Conservation (phyloP, 1,140 invertebrate genomes). For the Mycetomoellerius zeteki region DNA sequence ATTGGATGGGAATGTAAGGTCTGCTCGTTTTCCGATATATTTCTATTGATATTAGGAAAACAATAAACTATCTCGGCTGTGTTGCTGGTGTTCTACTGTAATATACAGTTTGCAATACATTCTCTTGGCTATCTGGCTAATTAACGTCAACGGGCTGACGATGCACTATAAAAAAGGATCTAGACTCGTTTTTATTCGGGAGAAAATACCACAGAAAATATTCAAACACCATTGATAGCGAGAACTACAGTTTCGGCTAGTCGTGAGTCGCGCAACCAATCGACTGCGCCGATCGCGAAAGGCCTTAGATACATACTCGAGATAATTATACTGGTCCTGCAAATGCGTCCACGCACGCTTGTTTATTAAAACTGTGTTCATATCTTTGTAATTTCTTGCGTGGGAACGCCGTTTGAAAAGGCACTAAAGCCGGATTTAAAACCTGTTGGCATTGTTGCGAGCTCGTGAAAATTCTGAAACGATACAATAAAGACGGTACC, state of each 20-base stretch:
- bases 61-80: no score
- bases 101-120: no score
- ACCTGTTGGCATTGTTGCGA: not conserved
- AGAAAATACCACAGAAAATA: constrained; percentile 48
- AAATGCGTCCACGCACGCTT: not conserved
- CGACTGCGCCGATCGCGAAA: not conserved
- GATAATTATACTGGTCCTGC: constrained; percentile 50
- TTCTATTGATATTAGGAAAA: no score
- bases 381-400: constrained; percentile 23
- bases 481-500: not conserved
- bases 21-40: no score
- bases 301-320: constrained; percentile 11
- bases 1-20: no score
- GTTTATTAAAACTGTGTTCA: constrained; percentile 35
- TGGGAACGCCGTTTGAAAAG: not conserved
- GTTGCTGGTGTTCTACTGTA: no score
- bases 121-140: no score
- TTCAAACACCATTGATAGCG: constrained; percentile 14
- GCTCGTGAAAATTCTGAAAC: constrained; percentile 26
- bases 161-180: constrained; percentile 33
- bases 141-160: constrained; percentile 37
- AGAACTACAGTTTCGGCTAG: constrained; percentile 18
- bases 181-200: not conserved
- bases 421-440: constrained; percentile 14
- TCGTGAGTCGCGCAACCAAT: constrained; percentile 12